A percentile compares a stretch with the other conserved stretches of the same genome.
Conservation (phyloP, 2,888 invertebrate genomes). For the Mallateleia sp. region DNA sequence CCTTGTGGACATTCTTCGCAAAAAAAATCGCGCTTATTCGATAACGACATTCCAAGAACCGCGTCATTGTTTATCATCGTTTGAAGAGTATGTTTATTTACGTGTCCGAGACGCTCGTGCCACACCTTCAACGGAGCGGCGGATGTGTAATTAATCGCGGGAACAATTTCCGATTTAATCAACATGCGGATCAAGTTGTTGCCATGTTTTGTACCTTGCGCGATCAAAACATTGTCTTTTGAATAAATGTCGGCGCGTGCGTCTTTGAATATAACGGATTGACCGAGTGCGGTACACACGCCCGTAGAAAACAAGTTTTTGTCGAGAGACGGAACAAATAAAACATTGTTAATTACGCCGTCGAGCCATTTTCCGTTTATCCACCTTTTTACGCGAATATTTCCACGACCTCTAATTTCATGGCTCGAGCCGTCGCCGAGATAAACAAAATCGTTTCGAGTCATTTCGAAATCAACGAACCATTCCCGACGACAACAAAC, state of each 20-base stretch:
- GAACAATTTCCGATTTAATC: conserved; percentile 23
- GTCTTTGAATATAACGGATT: conserved; percentile 28
- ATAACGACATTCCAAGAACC: conserved; percentile 61
- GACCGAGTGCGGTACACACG: conserved; percentile 28
- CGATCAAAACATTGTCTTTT: conserved; percentile 33
- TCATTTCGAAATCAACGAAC: conserved; percentile 5
- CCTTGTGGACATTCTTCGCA: neutral
- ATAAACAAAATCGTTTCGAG: conserved; percentile 37
- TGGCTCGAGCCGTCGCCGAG: conserved; percentile 15
- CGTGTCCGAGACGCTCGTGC: conserved; percentile 41
- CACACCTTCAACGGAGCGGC: conserved; percentile 32
- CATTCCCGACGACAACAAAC: conserved; percentile 13
- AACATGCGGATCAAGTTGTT: conserved; percentile 56
- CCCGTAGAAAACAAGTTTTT: conserved; percentile 47
- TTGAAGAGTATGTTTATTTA: conserved; percentile 59
- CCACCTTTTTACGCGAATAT: conserved; percentile 39
- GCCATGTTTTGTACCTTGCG: conserved; percentile 41
- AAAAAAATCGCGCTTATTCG: neutral
- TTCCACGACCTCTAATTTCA: conserved; percentile 33
- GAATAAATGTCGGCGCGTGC: conserved; percentile 38
- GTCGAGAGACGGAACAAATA: conserved; percentile 54
- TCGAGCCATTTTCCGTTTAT: conserved; percentile 46
- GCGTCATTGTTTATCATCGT: conserved; percentile 56
- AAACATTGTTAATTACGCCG: conserved; percentile 52
- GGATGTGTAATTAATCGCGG: conserved; percentile 24